Base-by-base conservation (phyloP, 2,797 vertebrate species). In the Adrianichthys oophorus region DNA sequence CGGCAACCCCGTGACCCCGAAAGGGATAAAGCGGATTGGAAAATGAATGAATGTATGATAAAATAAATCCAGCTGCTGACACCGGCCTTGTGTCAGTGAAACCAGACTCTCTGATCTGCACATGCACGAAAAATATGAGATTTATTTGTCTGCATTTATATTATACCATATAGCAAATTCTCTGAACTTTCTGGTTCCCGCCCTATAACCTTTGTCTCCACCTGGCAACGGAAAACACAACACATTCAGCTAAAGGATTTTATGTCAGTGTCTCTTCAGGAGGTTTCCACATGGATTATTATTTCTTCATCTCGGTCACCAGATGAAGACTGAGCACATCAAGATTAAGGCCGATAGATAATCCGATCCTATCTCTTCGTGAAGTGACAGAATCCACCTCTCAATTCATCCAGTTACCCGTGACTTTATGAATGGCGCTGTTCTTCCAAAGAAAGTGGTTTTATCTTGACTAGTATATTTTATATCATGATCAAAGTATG, bases 341-440 rank as follows among this genome's bases (percentile, higher is more conserved):
- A 62, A 87, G 91, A 93, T 93, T 92, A 93, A 92, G 78, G 81
- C 70, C 72, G 82, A 83, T 69, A 76, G 81, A 91, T 90, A 92
- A 92, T 90, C 90, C 69, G 63, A 77, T 85, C 78, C 72, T 44
- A 29, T 56, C 18, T 12, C 62, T 49, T 65, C 74, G 74, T 74
- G 58, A 83, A 80, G 59, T 18, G 48, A 14, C 7, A 45, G 52
- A 67, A 55, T 42, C 62, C 16, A 15, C 65, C 84, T 65, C 78
- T 69, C 62, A 43, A 78, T 66, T 44, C 51, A 59, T 59, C 67
- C 68, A 60, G 48, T 59, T 75, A 63, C 17, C 41, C 51, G 58
- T 65, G 14, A 68, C 68, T 48, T 23, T 7, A 7, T 41, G 18
- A 37, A 37, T 12, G 12, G 32, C 10, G 4, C 8, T 37, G 32